Conservation (phyloP, 2,888 invertebrate species). For the Oligia fasciuncula region DNA sequence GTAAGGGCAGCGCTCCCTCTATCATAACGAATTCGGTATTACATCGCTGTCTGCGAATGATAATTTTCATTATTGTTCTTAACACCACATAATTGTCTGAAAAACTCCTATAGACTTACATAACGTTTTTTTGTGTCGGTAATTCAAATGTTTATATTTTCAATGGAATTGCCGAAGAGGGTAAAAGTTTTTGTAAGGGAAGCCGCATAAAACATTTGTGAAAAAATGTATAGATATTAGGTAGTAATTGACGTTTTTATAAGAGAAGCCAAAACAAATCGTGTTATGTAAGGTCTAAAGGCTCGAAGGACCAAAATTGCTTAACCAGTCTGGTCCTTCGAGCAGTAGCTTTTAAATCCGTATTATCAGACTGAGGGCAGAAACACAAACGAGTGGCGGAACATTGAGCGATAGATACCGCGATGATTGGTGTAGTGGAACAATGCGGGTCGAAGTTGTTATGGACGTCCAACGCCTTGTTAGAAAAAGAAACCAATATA, state of each 20-base stretch:
- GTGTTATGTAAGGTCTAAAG: background rate
- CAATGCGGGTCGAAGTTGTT: constrained; percentile 1
- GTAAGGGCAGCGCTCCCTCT: constrained; percentile 53
- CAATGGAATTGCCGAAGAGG: background rate
- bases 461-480: background rate
- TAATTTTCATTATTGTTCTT: constrained; percentile 27
- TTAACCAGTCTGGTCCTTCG: background rate
- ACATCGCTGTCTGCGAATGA: constrained; percentile 32
- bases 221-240: background rate
- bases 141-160: constrained; percentile 1
- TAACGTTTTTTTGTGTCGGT: background rate
- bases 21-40: constrained; percentile 44
- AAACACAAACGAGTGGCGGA: constrained; percentile 3
- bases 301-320: background rate
- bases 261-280: background rate
- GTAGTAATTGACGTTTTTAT: background rate
- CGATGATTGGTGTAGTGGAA: constrained; percentile 9
- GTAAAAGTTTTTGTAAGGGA: constrained; percentile 8
- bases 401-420: constrained; percentile 12
- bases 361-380: constrained; percentile 7
- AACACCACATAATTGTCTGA: constrained; percentile 19
- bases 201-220: background rate
- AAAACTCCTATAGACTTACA: background rate
- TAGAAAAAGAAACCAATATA: background rate
- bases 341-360: background rate